Evolutionary conservation across 2,113 vertebrate genomes (phyloP).

Genomic region (Aphyosemion australe): DNA sequence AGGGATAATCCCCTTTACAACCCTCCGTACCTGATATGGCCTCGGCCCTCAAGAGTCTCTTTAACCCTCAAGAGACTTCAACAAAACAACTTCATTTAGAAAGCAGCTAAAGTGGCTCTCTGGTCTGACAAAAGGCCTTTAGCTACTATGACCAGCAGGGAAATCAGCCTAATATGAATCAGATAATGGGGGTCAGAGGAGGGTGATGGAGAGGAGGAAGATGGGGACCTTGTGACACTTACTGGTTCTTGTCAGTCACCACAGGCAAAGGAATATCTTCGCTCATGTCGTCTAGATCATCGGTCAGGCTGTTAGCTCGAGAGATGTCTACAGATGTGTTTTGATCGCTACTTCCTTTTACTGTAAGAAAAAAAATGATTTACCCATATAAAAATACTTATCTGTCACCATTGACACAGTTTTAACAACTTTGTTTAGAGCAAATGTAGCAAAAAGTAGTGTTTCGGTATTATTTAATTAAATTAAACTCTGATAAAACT

Average conservation of each 20-base stretch:
- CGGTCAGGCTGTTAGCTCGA: conserved; percentile 81
- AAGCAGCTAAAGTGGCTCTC: conserved; percentile 54
- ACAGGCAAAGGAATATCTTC: conserved; percentile 80
- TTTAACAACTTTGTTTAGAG: too few relatives aligned
- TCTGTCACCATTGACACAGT: not conserved
- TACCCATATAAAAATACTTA: not conserved
- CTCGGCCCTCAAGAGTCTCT: conserved; percentile 57
- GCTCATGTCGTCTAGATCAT: conserved; percentile 79
- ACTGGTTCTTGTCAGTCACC: conserved; percentile 78
- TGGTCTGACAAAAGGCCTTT: conserved; percentile 53
- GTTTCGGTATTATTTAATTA: too few relatives aligned
- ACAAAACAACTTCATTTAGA: conserved; percentile 65
- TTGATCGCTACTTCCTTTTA: conserved; percentile 64
- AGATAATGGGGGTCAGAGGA: conserved; percentile 47
- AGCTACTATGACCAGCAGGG: conserved; percentile 23
- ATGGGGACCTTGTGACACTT: conserved; percentile 59
- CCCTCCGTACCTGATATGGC: conserved; percentile 63
- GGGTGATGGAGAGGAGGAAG: conserved; percentile 45
- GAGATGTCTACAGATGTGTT: conserved; percentile 78
- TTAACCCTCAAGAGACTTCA: conserved; percentile 66
- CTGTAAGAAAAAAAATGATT: conserved; percentile 53
- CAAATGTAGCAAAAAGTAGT: not conserved
- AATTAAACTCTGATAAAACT: not conserved
- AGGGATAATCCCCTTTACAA: conserved; percentile 68
- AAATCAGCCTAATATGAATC: conserved; percentile 52